A percentile compares a stretch with the other conserved stretches of the same genome.
phyloP scores from a whole-genome alignment of 2,113 vertebrate species.

The Cephalophus harveyi region DNA sequence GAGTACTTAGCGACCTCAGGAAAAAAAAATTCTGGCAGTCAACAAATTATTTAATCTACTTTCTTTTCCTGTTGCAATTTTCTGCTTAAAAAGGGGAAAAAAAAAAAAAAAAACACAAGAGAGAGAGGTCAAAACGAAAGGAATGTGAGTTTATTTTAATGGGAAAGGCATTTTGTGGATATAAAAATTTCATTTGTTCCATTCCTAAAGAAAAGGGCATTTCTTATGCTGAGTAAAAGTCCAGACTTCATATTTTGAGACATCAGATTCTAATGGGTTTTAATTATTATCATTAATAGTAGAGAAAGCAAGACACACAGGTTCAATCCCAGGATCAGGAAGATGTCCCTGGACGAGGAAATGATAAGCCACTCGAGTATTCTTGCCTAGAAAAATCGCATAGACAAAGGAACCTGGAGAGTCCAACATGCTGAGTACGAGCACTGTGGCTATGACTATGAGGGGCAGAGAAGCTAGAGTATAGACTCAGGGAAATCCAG shows the following conservation, averaged over 20 bases:
- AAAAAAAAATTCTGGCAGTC: slow-evolving; percentile 45
- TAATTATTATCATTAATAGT: slow-evolving; percentile 1
- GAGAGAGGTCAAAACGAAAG: slow-evolving; percentile 44
- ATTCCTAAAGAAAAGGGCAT: slow-evolving; percentile 30
- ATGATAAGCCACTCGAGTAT: background rate
- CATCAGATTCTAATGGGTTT: background rate
- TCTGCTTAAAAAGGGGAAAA: background rate
- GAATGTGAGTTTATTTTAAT: slow-evolving; percentile 53
- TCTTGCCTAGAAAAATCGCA: background rate
- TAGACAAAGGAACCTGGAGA: background rate
- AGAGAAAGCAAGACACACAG: background rate
- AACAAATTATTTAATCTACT: slow-evolving; percentile 67
- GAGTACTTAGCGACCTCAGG: background rate
- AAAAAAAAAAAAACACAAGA: background rate
- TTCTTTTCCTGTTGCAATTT: slow-evolving; percentile 56
- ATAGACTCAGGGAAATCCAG: background rate
- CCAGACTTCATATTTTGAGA: slow-evolving; percentile 10
- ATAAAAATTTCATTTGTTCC: slow-evolving; percentile 12
- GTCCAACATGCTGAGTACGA: fast-evolving
- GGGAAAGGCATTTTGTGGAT: slow-evolving; percentile 31
- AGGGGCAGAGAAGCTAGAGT: background rate
- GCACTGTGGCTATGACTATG: background rate
- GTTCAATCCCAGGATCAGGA: background rate
- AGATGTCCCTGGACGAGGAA: background rate
- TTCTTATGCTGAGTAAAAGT: slow-evolving; percentile 13